Evolutionary conservation across 2,888 invertebrate species (phyloP).

Genomic region (Odiellus spinosus): DNA sequence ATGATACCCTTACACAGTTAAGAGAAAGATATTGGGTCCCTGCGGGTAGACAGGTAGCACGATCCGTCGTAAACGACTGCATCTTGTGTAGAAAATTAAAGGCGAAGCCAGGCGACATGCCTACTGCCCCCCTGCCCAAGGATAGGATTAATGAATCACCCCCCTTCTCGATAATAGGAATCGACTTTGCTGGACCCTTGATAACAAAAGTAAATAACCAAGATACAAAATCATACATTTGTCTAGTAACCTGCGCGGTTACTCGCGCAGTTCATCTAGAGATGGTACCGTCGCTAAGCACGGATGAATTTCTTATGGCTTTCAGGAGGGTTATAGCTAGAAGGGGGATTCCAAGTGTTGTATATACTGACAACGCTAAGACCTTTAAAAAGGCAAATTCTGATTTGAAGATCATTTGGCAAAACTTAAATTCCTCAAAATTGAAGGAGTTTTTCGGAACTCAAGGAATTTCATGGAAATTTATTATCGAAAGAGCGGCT

Average conservation of each 20-base stretch:
- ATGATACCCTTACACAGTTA: constrained; percentile 1
- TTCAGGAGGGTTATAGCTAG: constrained; percentile 25
- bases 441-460: constrained; percentile 3
- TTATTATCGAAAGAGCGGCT: constrained; percentile 29
- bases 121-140: background rate
- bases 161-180: background rate
- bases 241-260: background rate
- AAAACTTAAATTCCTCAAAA: constrained; percentile 6
- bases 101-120: background rate
- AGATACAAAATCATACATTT: background rate
- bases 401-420: constrained; percentile 19
- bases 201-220: background rate
- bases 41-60: background rate
- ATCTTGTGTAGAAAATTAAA: background rate
- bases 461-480: constrained; percentile 22
- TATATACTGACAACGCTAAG: constrained; percentile 29
- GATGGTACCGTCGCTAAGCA: constrained; percentile 23
- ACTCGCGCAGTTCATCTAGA: constrained; percentile 28
- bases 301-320: constrained; percentile 23
- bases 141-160: background rate
- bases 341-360: constrained; percentile 23
- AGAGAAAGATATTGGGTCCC: background rate
- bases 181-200: constrained; percentile 14
- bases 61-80: background rate
- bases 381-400: constrained; percentile 28